Conservation (phyloP, 2,113 vertebrate species). For the Oxygymnocypris stewartii region DNA sequence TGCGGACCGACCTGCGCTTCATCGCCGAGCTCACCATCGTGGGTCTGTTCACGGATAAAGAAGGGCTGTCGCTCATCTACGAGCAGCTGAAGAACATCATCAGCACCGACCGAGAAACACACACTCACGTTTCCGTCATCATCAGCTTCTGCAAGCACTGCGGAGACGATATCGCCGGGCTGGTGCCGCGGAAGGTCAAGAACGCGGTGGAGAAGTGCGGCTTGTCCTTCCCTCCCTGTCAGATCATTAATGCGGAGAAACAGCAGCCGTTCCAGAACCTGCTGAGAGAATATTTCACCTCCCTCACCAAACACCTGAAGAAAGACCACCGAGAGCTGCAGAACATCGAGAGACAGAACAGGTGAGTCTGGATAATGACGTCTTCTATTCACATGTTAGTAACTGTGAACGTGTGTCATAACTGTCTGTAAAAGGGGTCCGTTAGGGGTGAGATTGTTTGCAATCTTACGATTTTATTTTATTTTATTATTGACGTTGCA, state of each 20-base stretch:
- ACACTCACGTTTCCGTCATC: constrained; percentile 96
- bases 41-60: constrained; percentile 97
- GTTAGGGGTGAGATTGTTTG: no score
- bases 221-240: constrained; percentile 89
- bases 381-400: background rate
- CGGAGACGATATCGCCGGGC: constrained; percentile 93
- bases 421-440: no score
- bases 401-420: no score
- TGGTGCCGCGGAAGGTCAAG: constrained; percentile 91
- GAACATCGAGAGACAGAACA: constrained; percentile 98
- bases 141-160: constrained; percentile 99
- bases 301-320: constrained; percentile 98
- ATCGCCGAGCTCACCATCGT: constrained; percentile 96
- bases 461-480: no score
- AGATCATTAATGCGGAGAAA: constrained; percentile 95
- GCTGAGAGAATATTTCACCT: constrained; percentile 95
- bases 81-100: constrained; percentile 99
- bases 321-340: constrained; percentile 99
- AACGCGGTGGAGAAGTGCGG: constrained; percentile 87
- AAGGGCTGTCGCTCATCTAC: constrained; percentile 96
- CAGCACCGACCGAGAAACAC: constrained; percentile 88
- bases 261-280: constrained; percentile 98
- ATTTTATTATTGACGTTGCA: no score
- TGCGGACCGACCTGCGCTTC: constrained; percentile 96
- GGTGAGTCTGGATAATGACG: constrained; percentile 70